phyloP scores from a whole-genome alignment of 2,797 vertebrate species.

The Spondyliosoma cantharus region DNA sequence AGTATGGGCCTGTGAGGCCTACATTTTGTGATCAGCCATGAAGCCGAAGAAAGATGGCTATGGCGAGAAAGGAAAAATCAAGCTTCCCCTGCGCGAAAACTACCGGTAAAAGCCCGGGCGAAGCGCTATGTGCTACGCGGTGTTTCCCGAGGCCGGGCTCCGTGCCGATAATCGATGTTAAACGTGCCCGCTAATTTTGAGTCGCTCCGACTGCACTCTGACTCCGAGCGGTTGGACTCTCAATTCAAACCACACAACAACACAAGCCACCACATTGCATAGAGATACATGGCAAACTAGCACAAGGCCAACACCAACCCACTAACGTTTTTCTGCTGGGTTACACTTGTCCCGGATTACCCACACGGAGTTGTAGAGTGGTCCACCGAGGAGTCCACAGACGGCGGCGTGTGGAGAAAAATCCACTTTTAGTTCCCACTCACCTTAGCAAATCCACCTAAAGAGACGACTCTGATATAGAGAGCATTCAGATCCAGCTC shows the following conservation, averaged over 20 bases:
- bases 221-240: slow-evolving; percentile 80
- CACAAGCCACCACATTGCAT: slow-evolving; percentile 84
- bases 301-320: slow-evolving; percentile 83
- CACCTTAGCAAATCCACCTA: slow-evolving; percentile 99
- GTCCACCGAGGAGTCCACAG: slow-evolving; percentile 63
- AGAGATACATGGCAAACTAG: slow-evolving; percentile 80
- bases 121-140: slow-evolving; percentile 81
- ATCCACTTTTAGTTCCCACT: slow-evolving; percentile 90
- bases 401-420: slow-evolving; percentile 80
- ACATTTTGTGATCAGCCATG: slow-evolving; percentile 91
- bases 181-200: slow-evolving; percentile 98
- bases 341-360: slow-evolving; percentile 61
- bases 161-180: slow-evolving; percentile 93
- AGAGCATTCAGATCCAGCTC: slow-evolving; percentile 98
- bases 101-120: slow-evolving; percentile 78
- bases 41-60: slow-evolving; percentile 95
- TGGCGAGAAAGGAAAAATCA: slow-evolving; percentile 82
- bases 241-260: slow-evolving; percentile 82
- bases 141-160: slow-evolving; percentile 85
- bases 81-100: slow-evolving; percentile 83
- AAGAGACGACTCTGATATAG: slow-evolving; percentile 97
- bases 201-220: slow-evolving; percentile 92
- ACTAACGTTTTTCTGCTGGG: slow-evolving; percentile 39
- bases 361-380: slow-evolving; percentile 65
- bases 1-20: slow-evolving; percentile 95